Percentiles rank a stretch among this genome's conserved stretches.
Evolutionary conservation across 2,113 vertebrate species (phyloP).

Genomic region (Aegotheles bennettii): DNA sequence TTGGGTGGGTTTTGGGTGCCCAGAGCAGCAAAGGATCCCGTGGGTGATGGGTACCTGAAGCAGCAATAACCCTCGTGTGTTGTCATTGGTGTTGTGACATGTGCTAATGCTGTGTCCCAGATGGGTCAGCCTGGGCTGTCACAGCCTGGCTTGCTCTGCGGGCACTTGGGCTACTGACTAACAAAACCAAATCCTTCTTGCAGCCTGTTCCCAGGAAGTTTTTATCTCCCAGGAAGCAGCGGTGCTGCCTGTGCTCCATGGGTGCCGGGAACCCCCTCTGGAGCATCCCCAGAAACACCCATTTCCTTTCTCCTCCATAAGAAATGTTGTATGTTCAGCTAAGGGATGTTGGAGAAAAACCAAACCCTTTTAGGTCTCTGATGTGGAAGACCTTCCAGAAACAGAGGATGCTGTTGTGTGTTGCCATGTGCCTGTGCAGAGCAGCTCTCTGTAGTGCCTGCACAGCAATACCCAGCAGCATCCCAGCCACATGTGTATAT

Average conservation of each 20-base stretch:
- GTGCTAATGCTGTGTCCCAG: background rate
- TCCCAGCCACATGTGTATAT: background rate
- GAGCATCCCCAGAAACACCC: fast-evolving
- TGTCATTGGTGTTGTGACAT: background rate
- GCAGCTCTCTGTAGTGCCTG: fast-evolving
- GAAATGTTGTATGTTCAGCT: background rate
- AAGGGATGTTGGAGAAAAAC: fast-evolving
- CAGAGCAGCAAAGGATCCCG: background rate
- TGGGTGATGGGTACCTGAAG: background rate
- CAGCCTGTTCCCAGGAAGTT: fast-evolving
- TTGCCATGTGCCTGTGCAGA: fast-evolving
- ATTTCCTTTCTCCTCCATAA: background rate
- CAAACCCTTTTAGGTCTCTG: background rate
- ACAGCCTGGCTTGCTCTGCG: background rate
- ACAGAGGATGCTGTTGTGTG: fast-evolving
- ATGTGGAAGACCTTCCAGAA: background rate
- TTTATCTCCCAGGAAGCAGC: fast-evolving
- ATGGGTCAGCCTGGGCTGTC: background rate
- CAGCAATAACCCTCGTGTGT: background rate
- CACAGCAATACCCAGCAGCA: fast-evolving
- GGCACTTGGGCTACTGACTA: fast-evolving
- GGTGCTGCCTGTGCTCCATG: fast-evolving
- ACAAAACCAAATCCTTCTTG: fast-evolving
- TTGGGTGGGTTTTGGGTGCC: background rate
- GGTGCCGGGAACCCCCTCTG: fast-evolving